phyloP scores from a whole-genome alignment of 1,140 invertebrate genomes.

The Scylla paramamosain region DNA sequence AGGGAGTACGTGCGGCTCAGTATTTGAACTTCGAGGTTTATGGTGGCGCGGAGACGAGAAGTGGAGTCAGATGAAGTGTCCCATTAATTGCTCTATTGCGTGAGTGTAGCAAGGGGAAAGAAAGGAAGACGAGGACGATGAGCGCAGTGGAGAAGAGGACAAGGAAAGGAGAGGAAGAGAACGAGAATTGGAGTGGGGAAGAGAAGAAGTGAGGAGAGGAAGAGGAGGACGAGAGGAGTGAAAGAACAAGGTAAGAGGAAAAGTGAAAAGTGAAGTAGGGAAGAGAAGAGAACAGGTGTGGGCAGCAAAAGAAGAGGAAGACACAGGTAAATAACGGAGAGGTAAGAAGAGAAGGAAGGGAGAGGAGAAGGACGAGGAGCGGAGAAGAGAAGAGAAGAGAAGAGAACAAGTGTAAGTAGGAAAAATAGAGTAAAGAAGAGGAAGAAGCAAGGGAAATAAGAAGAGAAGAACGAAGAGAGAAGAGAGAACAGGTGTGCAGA shows the following conservation, averaged over 20 bases:
- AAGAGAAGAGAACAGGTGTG: not conserved
- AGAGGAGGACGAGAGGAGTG: not conserved
- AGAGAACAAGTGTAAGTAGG: not conserved
- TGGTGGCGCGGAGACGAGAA: not conserved
- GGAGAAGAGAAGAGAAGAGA: not conserved
- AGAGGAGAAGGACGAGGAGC: not conserved
- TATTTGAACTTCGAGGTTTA: not conserved
- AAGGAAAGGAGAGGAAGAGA: not conserved
- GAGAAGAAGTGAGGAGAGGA: not conserved
- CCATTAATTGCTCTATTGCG: slow-evolving; percentile 22
- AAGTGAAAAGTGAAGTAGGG: not conserved
- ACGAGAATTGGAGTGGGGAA: not conserved
- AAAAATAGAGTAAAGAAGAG: not conserved
- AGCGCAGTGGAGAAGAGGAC: not conserved
- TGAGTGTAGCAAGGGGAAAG: not conserved
- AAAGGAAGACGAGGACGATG: not conserved
- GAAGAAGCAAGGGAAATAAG: not conserved
- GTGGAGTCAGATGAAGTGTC: not conserved
- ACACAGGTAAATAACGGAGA: not conserved
- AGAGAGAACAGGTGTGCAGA: no score
- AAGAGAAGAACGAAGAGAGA: not conserved
- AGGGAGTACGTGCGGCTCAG: not conserved
- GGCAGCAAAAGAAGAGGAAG: not conserved
- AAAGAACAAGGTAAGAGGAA: not conserved
- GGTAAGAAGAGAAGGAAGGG: not conserved